These are phyloP conservation scores for Melolontha melolontha DNA, from an alignment of 2,888 invertebrate genomes.

Conservation along the genomic window DNA sequence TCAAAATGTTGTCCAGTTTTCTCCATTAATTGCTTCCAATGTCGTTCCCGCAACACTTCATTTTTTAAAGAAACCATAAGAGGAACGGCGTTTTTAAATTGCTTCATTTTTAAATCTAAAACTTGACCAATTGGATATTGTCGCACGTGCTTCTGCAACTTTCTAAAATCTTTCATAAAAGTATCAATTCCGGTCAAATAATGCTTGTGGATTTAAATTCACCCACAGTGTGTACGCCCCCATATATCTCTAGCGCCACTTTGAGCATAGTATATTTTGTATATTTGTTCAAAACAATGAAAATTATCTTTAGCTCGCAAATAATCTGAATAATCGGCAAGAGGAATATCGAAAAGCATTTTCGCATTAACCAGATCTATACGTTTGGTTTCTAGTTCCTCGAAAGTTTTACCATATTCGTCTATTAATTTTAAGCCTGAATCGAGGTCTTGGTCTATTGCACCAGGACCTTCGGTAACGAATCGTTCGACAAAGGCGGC, in stretches of 20 bases:
- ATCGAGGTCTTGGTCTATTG: constrained; percentile 83
- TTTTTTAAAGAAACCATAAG: constrained; percentile 92
- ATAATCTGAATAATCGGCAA: constrained; percentile 86
- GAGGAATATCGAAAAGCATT: constrained; percentile 87
- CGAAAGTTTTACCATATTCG: constrained; percentile 75
- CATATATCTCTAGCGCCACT: constrained; percentile 82
- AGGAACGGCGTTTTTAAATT: constrained; percentile 88
- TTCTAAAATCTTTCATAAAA: constrained; percentile 83
- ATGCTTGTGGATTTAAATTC: constrained; percentile 84
- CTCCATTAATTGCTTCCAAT: constrained; percentile 90
- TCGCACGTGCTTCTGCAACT: constrained; percentile 76
- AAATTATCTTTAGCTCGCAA: constrained; percentile 73
- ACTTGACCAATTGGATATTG: constrained; percentile 73
- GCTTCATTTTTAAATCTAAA: constrained; percentile 86
- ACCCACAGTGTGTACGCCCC: constrained; percentile 91
- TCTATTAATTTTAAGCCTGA: constrained; percentile 78
- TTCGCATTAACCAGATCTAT: constrained; percentile 78
- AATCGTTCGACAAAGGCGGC: constrained; percentile 80
- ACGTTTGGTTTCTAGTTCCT: constrained; percentile 75
- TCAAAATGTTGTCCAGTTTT: constrained; percentile 88
- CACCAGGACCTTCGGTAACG: constrained; percentile 81
- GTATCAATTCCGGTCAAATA: constrained; percentile 89
- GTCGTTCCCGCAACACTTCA: constrained; percentile 88
- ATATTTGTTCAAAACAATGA: constrained; percentile 77
- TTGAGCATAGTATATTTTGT: constrained; percentile 82